These are phyloP conservation scores for Agrotis ipsilon DNA, from an alignment of 2,888 invertebrate genomes.

Conservation along the genomic window DNA sequence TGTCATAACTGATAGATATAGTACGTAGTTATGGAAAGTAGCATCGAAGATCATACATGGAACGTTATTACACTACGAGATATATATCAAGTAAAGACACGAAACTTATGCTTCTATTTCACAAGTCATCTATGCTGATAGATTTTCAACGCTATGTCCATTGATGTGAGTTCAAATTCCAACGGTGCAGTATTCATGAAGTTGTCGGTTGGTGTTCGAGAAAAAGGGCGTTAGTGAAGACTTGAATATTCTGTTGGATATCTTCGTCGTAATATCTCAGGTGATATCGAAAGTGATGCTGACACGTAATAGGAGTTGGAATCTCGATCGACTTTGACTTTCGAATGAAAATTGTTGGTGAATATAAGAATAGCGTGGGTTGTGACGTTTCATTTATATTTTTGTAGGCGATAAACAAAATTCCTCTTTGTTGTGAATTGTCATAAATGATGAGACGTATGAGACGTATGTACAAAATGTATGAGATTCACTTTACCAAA, in stretches of 20 bases:
- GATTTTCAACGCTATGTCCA: neutral
- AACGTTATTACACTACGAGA: slow-evolving; percentile 37
- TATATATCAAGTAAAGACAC: slow-evolving; percentile 18
- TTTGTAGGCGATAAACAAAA: neutral
- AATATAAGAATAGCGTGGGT: neutral
- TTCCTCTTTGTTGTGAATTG: no score
- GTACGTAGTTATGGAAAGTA: slow-evolving; percentile 40
- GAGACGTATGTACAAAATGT: no score
- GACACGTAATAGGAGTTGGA: slow-evolving; percentile 1
- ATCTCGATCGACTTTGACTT: slow-evolving; percentile 28
- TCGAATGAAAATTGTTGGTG: slow-evolving; percentile 2
- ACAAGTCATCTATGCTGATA: neutral
- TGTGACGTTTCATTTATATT: neutral
- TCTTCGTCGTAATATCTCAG: slow-evolving; percentile 28
- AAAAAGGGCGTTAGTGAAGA: neutral
- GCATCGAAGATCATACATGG: slow-evolving; percentile 32
- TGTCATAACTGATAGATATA: slow-evolving; percentile 35
- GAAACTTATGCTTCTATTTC: slow-evolving; percentile 19
- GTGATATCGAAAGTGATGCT: slow-evolving; percentile 29
- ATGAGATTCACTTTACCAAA: no score
- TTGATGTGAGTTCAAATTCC: neutral
- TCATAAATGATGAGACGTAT: no score
- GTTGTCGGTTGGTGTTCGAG: neutral
- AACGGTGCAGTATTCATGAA: neutral
- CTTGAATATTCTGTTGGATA: slow-evolving; percentile 33